Percentiles rank a stretch among this genome's conserved stretches.
Conservation (phyloP, 1,140 invertebrate genomes). For the Eupristina koningsbergeri region DNA sequence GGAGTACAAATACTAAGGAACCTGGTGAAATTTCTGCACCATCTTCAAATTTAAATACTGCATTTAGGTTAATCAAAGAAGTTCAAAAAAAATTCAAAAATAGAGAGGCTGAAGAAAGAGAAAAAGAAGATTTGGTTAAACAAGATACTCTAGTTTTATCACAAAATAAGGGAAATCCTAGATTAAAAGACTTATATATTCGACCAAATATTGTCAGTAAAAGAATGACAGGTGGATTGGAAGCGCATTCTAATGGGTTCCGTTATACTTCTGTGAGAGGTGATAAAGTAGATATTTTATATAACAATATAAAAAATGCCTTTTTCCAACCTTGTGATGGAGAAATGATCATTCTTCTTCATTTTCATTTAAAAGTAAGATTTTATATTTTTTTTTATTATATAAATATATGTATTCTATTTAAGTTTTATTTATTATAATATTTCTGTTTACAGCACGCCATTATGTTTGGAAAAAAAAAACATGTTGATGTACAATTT, state of each 20-base stretch:
- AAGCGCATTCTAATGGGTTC: conserved; percentile 98
- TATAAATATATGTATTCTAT: neutral
- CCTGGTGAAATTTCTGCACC: conserved; percentile 96
- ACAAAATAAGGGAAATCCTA: conserved; percentile 97
- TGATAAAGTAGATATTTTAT: conserved; percentile 99
- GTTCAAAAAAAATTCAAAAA: conserved; percentile 99
- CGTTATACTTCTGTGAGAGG: conserved; percentile 98
- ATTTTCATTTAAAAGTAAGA: conserved; percentile 95
- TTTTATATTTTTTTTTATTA: conserved; percentile 23
- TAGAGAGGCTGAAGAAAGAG: conserved; percentile 97
- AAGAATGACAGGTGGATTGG: conserved; percentile 91
- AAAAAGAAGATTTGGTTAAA: conserved; percentile 98
- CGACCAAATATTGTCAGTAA: conserved; percentile 98
- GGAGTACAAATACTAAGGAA: conserved; percentile 97
- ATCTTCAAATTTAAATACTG: conserved; percentile 96
- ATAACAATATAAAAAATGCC: conserved; percentile 99
- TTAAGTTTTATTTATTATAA: neutral
- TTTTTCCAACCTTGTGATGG: conserved; percentile 99
- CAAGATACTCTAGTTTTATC: conserved; percentile 97
- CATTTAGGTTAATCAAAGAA: conserved; percentile 98
- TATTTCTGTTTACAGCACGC: conserved; percentile 82
- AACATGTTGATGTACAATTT: conserved; percentile 98
- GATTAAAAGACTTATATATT: conserved; percentile 98
- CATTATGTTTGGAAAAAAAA: conserved; percentile 99
- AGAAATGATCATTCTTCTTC: conserved; percentile 99